Evolutionary conservation across 2,888 invertebrate species (phyloP), one percentile per base, ranked within the genome.

Genomic region (Synergus umbraculus): DNA sequence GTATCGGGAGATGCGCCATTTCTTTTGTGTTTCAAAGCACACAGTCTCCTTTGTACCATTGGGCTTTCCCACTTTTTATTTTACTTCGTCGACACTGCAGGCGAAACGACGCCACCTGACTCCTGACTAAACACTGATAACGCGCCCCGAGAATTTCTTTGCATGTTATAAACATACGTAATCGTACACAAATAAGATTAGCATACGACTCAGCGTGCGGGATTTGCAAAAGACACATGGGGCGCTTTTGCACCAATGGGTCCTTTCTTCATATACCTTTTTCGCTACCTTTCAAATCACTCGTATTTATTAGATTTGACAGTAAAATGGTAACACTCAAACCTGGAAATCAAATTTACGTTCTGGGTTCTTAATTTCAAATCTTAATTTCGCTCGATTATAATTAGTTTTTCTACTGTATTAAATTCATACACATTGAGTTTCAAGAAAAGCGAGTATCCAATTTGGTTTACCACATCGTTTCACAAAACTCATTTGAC

Each of bases 61-160:
- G 60, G 22, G 69, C 76, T 80, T 73, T 67, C 76, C 60, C 69
- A 78, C 79, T 83, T 85, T 86, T 86, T 83, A 83, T 81, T 84
- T 84, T 80, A 83, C 83, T 82, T 80, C 81, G 82, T 83, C 67
- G 83, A 83, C 83, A 79, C 83, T 84, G 85, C 84, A 85, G 86
- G 86, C 87, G 83, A 83, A 81, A 83, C 81, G 84, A 84, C 85
- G 85, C 86, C 85, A 84, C 85, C 87, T 85, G 87, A 85, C 88
- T 90, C 91, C 91, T 92, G 92, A 91, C 92, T 92, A 92, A 92
- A 92, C 92, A 92, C 88, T 90, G 92, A 92, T 92, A 92, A 92
- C 91, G 89, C 87, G 83, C 83, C 85, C 84, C 83, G 85, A 85
- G 90, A 89, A 90, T 91, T 91, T 91, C 92, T 92, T 92, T 92